Base-by-base conservation (phyloP, 2,888 invertebrate genomes). In the Megastigmus dorsalis region DNA sequence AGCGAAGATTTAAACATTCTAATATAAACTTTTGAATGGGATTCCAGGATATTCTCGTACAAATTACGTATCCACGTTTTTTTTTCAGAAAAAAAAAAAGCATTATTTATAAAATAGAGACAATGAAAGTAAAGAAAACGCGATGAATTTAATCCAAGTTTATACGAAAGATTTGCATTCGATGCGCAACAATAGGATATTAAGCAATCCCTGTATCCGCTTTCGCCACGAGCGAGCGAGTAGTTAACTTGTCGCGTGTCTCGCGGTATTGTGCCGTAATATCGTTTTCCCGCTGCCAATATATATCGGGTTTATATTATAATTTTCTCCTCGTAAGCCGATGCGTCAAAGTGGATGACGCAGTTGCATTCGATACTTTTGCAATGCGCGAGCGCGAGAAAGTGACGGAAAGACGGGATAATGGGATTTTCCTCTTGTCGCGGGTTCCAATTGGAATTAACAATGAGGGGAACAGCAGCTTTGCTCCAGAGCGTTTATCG, bases 241-340 rank as follows among this genome's bases (percentile, higher is more conserved):
- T 13, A 3, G 3, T 13, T 41, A 13, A n/a, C n/a, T 41, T 41
- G n/a, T 13, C 41, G 41, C 41, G n/a, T n/a, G n/a, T n/a, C n/a
- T 13, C 5, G 15, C n/a, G 2, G 9, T 48, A 45, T 48, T 48
- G 26, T 36, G n/a, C 23, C 15, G 43, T 43, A 60, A 60, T 70
- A 62, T 62, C 60, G 52, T 62, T 43, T 57, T 43, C 23, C 23
- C 60, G 50, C 23, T 60, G 60, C 28, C 69, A 62, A 62, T 70
- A 52, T 43, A 60, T 52, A 54, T 62, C 41, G 43, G 52, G n/a
- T 33, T 70, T 30, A 18, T 13, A 62, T 60, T 69, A 69, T 60
- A 69, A 70, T 70, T 62, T 62, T 43, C 41, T 41, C 41, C 3
- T 41, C n/a, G 41, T 41, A 10, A 41, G 41, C 41, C n/a, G 41